Percentiles rank a stretch among this genome's conserved stretches.
These are phyloP conservation scores for Montipora capitata DNA, from an alignment of 92 coral and sea anemone species.

Conservation along the genomic window DNA sequence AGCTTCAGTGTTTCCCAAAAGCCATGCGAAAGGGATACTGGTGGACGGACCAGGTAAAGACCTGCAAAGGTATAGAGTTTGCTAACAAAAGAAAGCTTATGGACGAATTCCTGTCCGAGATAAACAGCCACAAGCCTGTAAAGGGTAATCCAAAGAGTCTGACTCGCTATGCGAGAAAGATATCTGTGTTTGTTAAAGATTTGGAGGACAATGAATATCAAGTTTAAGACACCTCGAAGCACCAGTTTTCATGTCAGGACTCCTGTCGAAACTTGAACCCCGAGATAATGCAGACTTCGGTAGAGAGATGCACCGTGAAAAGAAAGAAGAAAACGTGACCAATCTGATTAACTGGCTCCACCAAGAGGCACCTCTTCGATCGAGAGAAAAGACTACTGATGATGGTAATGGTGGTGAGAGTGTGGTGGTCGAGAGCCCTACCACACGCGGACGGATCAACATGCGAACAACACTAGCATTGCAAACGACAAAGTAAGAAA, in stretches of 20 bases:
- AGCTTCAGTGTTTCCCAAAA: conserved; percentile 75
- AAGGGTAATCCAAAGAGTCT: conserved; percentile 72
- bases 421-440: conserved; percentile 7
- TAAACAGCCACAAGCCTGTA: conserved; percentile 32
- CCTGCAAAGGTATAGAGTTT: conserved; percentile 48
- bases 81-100: conserved; percentile 29
- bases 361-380: conserved; percentile 25
- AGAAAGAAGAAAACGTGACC: conserved; percentile 56
- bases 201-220: conserved; percentile 74
- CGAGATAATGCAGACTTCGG: conserved; percentile 46
- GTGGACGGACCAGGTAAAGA: conserved; percentile 78
- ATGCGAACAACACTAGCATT: neutral
- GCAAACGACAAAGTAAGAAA: conserved; percentile 16
- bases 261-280: conserved; percentile 29
- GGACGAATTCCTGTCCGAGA: conserved; percentile 67
- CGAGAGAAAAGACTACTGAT: conserved; percentile 42
- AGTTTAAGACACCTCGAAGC: conserved; percentile 60
- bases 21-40: conserved; percentile 73
- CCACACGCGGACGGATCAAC: conserved; percentile 19
- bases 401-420: neutral
- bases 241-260: conserved; percentile 68
- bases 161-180: conserved; percentile 55
- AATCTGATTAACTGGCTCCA: too few species aligned
- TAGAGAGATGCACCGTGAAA: conserved; percentile 60
- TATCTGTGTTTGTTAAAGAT: conserved; percentile 57